Evolutionary conservation across 2,888 invertebrate genomes (phyloP), one percentile per base, ranked within the genome.

Genomic region (Patella ulyssiponensis): DNA sequence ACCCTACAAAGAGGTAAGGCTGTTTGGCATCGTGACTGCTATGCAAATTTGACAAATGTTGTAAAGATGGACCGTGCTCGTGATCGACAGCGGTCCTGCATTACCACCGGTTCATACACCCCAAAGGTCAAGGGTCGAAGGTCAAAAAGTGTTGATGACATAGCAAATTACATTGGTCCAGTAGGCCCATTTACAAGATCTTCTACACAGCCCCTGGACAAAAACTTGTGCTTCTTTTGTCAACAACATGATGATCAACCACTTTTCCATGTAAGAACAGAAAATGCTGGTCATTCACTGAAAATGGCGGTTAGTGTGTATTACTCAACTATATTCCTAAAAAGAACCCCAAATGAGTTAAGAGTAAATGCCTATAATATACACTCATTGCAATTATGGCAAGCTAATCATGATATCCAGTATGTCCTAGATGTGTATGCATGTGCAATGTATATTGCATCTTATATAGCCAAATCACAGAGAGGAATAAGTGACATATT

Each of bases 401-500:
- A 69, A 69, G 74, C 74, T 15, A 69, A 74, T 51, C 58, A 58
- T 11, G 74, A 74, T 64, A 69, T 74, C 12, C 69, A 75, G 52
- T 69, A 23, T 51, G 51, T 75, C n/a, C 51, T 75, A 14, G 75
- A 70, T 54, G 75, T 44, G 0, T 69, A 75, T 51, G 69, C 75
- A 44, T 75, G 75, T 69, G 69, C 64, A 15, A 64, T 64, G 64
- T 85, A 86, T 76, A 73, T 85, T 51, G 80, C 80, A 2, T 76
- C 84, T 17, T 84, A 85, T 70, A 70, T 85, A 0, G 80, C 81
- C 20, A 86, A 85, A 73, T 70, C 76, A 52, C 83, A 84, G 56
- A 17, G 82, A 20, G 83, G 84, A 0, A 85, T 86, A 81, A 81
- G 80, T 73, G 81, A 82, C 20, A 74, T 83, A n/a, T 54, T 86